Evolutionary conservation across 1,140 invertebrate genomes (phyloP).

Genomic region (Adoxophyes honmai): DNA sequence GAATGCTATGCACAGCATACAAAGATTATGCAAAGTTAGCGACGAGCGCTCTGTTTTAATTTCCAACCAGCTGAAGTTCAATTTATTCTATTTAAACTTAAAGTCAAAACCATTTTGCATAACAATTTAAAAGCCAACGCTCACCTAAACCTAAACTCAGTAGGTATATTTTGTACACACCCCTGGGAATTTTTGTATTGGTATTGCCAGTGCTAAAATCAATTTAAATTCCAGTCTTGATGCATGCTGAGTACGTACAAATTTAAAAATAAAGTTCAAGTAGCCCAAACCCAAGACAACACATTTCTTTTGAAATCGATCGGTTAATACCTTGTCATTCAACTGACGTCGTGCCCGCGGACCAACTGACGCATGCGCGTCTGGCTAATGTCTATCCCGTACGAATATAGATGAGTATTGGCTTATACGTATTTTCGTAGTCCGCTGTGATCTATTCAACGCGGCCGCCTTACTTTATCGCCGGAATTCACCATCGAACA

Average conservation of each 20-base stretch:
- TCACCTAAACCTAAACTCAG: no score
- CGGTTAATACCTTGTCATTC: constrained; percentile 71
- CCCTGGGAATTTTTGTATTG: no score
- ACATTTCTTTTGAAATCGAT: constrained; percentile 72
- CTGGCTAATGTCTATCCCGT: constrained; percentile 67
- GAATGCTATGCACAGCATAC: constrained; percentile 4
- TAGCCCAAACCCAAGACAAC: constrained; percentile 31
- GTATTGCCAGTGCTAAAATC: no score
- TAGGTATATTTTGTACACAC: no score
- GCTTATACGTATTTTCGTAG: constrained; percentile 54
- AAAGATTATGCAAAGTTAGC: constrained; percentile 12
- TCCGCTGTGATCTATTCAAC: constrained; percentile 51
- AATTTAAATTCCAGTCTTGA: background rate
- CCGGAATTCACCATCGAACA: constrained; percentile 48
- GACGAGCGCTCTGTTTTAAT: constrained; percentile 3
- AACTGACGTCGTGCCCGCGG: constrained; percentile 60
- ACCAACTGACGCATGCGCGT: constrained; percentile 70
- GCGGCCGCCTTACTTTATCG: constrained; percentile 56
- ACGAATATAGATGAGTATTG: constrained; percentile 62
- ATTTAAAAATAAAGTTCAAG: constrained; percentile 2
- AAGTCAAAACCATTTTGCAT: no score
- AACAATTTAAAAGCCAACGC: no score
- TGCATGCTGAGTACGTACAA: background rate
- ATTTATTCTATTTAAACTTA: background rate
- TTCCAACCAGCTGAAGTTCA: background rate